phyloP scores from a whole-genome alignment of 2,797 vertebrate species.

The Fistularia commersonii region DNA sequence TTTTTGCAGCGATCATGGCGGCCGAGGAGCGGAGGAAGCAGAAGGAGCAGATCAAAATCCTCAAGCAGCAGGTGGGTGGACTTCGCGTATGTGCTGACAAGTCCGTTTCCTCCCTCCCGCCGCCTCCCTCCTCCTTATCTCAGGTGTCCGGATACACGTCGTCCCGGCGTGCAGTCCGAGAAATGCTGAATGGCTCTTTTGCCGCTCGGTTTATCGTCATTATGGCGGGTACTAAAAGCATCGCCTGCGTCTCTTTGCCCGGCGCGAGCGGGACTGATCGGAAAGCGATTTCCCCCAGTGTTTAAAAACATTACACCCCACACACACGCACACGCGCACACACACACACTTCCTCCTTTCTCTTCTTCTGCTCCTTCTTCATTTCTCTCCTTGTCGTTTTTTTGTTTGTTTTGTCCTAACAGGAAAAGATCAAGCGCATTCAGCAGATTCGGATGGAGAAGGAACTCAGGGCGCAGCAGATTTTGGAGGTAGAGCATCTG shows the following conservation, averaged over 20 bases:
- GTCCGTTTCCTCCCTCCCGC: slow-evolving; percentile 29
- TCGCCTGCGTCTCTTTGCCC: slow-evolving; percentile 23
- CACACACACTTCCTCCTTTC: no score
- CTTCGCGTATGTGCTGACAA: slow-evolving; percentile 29
- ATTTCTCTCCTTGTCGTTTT: neutral
- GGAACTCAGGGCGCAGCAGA: slow-evolving; percentile 97
- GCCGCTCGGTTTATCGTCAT: slow-evolving; percentile 43
- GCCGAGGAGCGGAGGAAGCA: slow-evolving; percentile 97
- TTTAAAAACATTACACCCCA: no score
- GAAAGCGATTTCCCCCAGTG: neutral
- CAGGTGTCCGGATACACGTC: slow-evolving; percentile 43
- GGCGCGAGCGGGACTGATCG: slow-evolving; percentile 23
- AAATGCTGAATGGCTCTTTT: slow-evolving; percentile 45
- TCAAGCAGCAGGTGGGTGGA: slow-evolving; percentile 94
- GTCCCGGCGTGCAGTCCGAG: slow-evolving; percentile 15
- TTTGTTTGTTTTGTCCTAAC: slow-evolving; percentile 32
- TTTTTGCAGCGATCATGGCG: slow-evolving; percentile 90
- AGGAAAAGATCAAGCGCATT: slow-evolving; percentile 99
- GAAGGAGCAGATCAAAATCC: slow-evolving; percentile 98
- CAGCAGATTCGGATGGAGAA: slow-evolving; percentile 99
- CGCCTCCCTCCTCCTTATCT: slow-evolving; percentile 41
- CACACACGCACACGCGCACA: no score
- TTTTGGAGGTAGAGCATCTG: slow-evolving; percentile 90
- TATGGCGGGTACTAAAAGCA: slow-evolving; percentile 28
- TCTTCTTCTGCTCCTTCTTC: no score